Evolutionary conservation across 2,113 vertebrate species (phyloP), one percentile per base, ranked within the genome.

Genomic region (Pollimyrus isidori): DNA sequence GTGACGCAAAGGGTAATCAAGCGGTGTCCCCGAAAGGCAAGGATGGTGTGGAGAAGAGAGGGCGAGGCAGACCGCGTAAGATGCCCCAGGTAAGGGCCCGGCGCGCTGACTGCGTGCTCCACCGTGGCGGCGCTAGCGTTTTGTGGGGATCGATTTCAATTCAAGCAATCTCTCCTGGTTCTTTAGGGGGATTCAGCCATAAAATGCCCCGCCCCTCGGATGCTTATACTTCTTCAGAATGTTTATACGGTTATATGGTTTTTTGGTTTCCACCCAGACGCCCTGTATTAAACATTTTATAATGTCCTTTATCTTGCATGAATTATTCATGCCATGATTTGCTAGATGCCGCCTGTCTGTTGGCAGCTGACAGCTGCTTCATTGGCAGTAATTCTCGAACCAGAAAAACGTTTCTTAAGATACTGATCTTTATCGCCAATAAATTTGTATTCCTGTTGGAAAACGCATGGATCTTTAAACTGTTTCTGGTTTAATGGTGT

Each of bases 1-100:
- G 98, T 10, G 98, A 99, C 1, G 91, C 95, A 87, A 99, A 99
- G 95, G 96, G 97, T 94, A 97, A 46, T 58, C 50, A 89, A 26
- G 76, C 97, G 85, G 95, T 97, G 91, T 95, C 97, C 89, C 94
- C 96, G 91, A 98, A 98, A 92, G 98, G 98, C 87, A 98, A 98
- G 94, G 97, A 98, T 89, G 96, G 95, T n/a, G 91, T 97, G 0
- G 97, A 97, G 95, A 99, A 98, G 93, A 96, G 98, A 91, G 98
- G 98, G 91, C 95, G 98, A 91, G 98, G 98, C 21, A 94, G 98
- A 94, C 98, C 98, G 17, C 95, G 97, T 65, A 99, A 99, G 94
- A 95, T 96, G 94, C 96, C 97, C 17, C 95, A 97, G 96, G 97
- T 97, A 94, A 89, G 91, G 35, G 46, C 87, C 17, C 15, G 4